Percentiles rank a stretch among this genome's conserved stretches.
Evolutionary conservation across 30 jellyfish, hydroid and myxozoan genomes (phyloP).

Genomic region (Hydra vulgaris): DNA sequence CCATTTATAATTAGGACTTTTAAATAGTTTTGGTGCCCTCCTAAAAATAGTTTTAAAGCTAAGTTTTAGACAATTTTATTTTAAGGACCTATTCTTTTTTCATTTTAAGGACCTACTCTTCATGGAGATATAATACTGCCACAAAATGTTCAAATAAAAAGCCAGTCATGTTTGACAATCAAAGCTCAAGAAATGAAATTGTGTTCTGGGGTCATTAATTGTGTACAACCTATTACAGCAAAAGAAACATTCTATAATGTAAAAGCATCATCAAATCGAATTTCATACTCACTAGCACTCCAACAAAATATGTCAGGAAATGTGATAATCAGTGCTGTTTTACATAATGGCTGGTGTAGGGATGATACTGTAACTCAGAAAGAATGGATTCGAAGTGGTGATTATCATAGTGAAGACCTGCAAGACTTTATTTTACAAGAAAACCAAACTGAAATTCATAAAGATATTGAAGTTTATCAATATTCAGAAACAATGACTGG

Average conservation of each 20-base stretch:
- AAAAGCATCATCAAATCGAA: not conserved
- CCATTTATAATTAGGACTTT: no score
- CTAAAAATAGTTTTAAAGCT: no score
- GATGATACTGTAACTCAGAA: not conserved
- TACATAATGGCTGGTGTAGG: conserved; percentile 30
- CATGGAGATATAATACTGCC: conserved; percentile 28
- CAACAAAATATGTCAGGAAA: conserved; percentile 20
- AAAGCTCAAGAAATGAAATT: conserved; percentile 24
- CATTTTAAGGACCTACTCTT: conserved; percentile 4
- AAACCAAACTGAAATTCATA: conserved; percentile 11
- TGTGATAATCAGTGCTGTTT: conserved; percentile 24
- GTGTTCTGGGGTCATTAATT: conserved; percentile 13
- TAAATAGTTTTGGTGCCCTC: no score
- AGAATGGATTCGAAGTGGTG: conserved; percentile 30
- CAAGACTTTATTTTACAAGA: conserved; percentile 11
- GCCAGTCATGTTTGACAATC: conserved; percentile 29
- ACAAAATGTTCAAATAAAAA: conserved; percentile 1
- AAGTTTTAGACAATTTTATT: no score
- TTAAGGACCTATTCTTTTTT: no score
- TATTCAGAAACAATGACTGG: conserved; percentile 29
- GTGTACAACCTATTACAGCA: conserved; percentile 21
- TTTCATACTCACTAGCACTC: conserved; percentile 18
- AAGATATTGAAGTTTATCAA: conserved; percentile 17
- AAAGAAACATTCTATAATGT: conserved; percentile 13
- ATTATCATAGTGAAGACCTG: conserved; percentile 25